Conservation (phyloP, 2,888 invertebrate genomes). For the Papilio protenor region DNA sequence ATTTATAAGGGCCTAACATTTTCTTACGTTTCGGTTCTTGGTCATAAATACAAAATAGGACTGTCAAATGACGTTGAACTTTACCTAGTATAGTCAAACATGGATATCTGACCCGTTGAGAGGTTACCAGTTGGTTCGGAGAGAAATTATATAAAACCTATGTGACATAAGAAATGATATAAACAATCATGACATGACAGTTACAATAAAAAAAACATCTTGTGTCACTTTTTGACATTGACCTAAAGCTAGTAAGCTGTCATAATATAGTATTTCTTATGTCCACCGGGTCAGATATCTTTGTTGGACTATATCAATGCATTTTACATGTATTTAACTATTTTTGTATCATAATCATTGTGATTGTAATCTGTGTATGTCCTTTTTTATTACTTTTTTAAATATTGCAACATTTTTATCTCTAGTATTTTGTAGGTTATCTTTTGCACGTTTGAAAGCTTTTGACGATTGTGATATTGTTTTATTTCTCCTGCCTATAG, state of each 20-base stretch:
- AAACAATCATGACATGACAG: no score
- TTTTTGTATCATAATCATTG: conserved; percentile 12
- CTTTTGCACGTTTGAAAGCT: conserved; percentile 83
- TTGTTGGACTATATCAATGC: neutral
- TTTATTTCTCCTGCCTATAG: conserved; percentile 70
- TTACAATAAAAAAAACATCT: no score
- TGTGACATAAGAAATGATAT: no score
- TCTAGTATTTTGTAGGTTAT: conserved; percentile 40
- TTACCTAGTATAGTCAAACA: neutral
- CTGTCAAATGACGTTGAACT: conserved; percentile 14
- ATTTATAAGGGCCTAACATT: conserved; percentile 1
- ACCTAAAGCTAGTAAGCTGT: no score
- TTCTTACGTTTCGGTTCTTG: neutral
- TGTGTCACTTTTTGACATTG: no score
- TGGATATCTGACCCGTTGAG: no score
- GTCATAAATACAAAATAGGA: conserved; percentile 12
- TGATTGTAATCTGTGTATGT: conserved; percentile 24
- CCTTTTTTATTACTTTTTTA: conserved; percentile 3
- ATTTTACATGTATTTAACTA: conserved; percentile 15
- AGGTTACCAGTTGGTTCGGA: no score
- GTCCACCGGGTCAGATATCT: no score
- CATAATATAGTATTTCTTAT: no score
- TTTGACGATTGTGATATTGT: conserved; percentile 84
- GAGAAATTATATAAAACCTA: no score
- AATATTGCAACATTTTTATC: conserved; percentile 20